A percentile compares a stretch with the other conserved stretches of the same genome.
phyloP scores from a whole-genome alignment of 2,888 invertebrate species.

The Capitulum mitella region DNA sequence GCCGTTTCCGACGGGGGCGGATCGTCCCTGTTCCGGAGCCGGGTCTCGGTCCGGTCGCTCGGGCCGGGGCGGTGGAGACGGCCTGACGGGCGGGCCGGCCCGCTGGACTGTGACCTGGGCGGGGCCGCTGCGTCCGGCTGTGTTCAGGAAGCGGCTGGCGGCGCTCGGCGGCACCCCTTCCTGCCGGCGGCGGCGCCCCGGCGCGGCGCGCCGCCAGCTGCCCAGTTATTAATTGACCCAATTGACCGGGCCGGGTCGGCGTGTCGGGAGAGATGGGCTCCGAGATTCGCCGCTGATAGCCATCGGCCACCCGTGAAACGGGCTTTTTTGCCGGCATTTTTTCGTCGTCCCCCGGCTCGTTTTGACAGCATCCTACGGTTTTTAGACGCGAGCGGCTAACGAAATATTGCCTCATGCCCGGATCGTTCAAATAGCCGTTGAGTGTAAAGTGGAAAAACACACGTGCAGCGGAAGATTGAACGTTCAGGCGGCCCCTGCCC shows the following conservation, averaged over 20 bases:
- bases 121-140: too few species aligned
- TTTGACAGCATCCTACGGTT: conserved; percentile 19
- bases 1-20: background rate
- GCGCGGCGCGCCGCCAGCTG: too few species aligned
- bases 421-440: background rate
- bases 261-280: background rate
- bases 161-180: too few species aligned
- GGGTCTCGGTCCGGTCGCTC: too few species aligned
- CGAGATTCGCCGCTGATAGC: background rate
- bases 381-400: conserved; percentile 12
- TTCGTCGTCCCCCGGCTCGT: conserved; percentile 3
- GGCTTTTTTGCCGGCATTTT: conserved; percentile 10
- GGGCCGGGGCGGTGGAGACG: too few species aligned
- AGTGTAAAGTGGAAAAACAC: background rate
- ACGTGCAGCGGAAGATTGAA: conserved; percentile 11
- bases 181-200: too few species aligned
- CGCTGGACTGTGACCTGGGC: too few species aligned
- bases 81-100: background rate
- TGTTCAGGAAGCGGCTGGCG: too few species aligned
- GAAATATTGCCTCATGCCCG: conserved; percentile 11
- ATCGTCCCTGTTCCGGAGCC: too few species aligned
- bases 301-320: conserved; percentile 9
- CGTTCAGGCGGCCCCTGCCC: too few species aligned
- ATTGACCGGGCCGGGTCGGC: background rate
- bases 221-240: conserved; percentile 19